Base-by-base conservation (phyloP, 92 coral and sea anemone genomes). In the Plumapathes pennacea region DNA sequence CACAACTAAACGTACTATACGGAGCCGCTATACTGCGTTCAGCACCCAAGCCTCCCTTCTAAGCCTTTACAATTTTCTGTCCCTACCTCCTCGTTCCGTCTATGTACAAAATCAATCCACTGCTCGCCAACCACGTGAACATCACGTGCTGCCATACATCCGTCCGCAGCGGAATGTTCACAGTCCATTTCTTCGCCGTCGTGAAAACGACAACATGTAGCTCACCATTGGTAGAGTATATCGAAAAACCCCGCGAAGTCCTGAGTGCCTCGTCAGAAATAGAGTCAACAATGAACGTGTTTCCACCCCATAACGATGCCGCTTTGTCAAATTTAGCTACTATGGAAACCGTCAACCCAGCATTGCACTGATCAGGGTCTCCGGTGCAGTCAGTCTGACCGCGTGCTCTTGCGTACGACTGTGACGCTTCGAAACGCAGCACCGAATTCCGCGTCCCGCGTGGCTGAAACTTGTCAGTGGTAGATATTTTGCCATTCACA, bases 141-240 rank as follows among this genome's bases (percentile, higher is more conserved):
- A 74, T 66, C 38, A 84, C 88, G 55, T 94, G 99, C 49, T 76
- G 85, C 99, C 99, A 94, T 18, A 38, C 78, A 36, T 70, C 81
- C 19, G 80, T 72, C 15, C 43, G 50, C 27, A 92, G 17, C 17
- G 97, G 57, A 5, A 52, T 50, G 14, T 19, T 20, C 7, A 50
- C 56, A 2, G 52, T 51, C 89, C 82, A 81, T 34, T 43, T 24
- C 30, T 28, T 46, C 22, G 13, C 22, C 23, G 54, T 68, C 24
- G 83, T 77, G 34, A 81, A 50, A 19, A 94, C 80, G 13, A 74
- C 46, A 27, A 78, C 88, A 33, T 65, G 38, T 6, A 94, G 55
- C 33, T 67, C 74, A 12, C 41, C 27, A 40, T 58, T 79, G 23
- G 66, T 58, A 0, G 81, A 66, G 46, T 84, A 94, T 1, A 94